phyloP scores from a whole-genome alignment of 2,888 invertebrate genomes.

The Petrolisthes manimaculis region DNA sequence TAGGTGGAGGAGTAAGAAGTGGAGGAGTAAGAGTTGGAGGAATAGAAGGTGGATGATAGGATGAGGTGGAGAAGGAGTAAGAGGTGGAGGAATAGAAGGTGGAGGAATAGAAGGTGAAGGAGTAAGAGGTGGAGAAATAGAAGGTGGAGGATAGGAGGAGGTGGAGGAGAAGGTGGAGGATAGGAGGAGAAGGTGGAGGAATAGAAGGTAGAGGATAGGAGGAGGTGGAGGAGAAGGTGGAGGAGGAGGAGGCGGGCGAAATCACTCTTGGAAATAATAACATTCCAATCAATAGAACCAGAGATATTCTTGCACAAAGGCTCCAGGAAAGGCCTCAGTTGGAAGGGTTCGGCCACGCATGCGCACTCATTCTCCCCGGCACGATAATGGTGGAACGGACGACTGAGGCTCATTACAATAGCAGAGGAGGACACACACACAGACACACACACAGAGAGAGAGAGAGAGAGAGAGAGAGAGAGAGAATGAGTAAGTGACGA shows the following conservation, averaged over 20 bases:
- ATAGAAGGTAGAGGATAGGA: too few relatives aligned
- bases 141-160: too few relatives aligned
- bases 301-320: conserved; percentile 47
- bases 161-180: too few relatives aligned
- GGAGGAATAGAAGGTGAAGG: too few relatives aligned
- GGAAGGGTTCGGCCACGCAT: conserved; percentile 16
- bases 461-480: not conserved
- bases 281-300: conserved; percentile 39
- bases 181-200: too few relatives aligned
- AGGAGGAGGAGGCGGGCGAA: conserved; percentile 23
- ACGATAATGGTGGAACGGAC: not conserved
- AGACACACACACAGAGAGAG: not conserved
- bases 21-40: too few relatives aligned
- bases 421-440: not conserved
- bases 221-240: too few relatives aligned
- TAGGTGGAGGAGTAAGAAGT: too few relatives aligned
- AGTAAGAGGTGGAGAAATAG: too few relatives aligned
- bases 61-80: too few relatives aligned
- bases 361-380: conserved; percentile 12
- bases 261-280: conserved; percentile 40
- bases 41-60: too few relatives aligned
- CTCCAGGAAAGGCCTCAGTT: conserved; percentile 32
- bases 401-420: not conserved
- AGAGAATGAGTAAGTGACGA: not conserved
- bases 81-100: too few relatives aligned